These are phyloP conservation scores for Drosophila koepferae DNA, from an alignment of 2,888 invertebrate genomes.

Conservation along the genomic window DNA sequence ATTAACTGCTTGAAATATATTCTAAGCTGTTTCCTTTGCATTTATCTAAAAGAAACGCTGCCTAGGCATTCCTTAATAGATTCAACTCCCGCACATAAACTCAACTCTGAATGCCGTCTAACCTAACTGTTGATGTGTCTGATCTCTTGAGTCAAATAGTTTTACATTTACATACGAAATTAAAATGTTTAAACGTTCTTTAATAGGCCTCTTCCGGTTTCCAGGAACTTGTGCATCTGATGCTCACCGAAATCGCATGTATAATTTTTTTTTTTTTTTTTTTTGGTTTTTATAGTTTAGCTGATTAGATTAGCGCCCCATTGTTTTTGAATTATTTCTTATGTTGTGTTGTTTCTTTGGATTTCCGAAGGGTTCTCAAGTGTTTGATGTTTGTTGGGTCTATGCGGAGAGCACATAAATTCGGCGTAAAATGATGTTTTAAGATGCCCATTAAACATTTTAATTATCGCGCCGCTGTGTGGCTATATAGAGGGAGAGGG, in stretches of 20 bases:
- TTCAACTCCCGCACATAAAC: constrained; percentile 3
- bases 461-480: constrained; percentile 68
- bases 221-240: constrained; percentile 57
- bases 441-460: constrained; percentile 79
- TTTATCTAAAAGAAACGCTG: neutral
- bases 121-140: neutral
- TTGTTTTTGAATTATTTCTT: constrained; percentile 51
- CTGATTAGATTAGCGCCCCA: constrained; percentile 77
- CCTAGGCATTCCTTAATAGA: neutral
- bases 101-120: neutral
- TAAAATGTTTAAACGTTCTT: constrained; percentile 63
- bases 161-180: constrained; percentile 47
- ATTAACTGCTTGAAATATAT: neutral
- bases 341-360: constrained; percentile 5
- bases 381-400: constrained; percentile 22
- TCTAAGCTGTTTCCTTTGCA: constrained; percentile 45
- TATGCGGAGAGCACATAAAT: constrained; percentile 57
- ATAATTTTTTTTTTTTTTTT: constrained; percentile 44
- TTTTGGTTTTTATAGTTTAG: constrained; percentile 56
- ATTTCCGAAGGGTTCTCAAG: constrained; percentile 32
- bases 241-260: constrained; percentile 58
- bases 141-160: constrained; percentile 3
- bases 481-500: constrained; percentile 2
- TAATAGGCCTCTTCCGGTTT: constrained; percentile 74
- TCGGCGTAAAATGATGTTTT: constrained; percentile 77